phyloP scores from a whole-genome alignment of 2,888 invertebrate genomes.

The Erynnis tages region DNA sequence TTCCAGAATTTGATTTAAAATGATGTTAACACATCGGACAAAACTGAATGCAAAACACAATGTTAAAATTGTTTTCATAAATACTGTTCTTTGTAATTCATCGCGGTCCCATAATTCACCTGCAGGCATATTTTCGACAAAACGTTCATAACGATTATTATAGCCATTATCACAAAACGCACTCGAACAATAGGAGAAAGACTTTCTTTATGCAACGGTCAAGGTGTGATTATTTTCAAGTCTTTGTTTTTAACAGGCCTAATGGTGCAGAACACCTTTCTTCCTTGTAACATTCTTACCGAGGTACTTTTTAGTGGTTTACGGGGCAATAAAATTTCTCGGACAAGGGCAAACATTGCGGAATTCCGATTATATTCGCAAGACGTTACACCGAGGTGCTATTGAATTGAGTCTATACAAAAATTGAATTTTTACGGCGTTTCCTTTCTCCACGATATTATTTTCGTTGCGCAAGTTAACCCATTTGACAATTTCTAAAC shows the following conservation, averaged over 20 bases:
- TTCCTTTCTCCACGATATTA: slow-evolving; percentile 31
- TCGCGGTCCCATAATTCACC: slow-evolving; percentile 50
- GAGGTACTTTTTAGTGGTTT: slow-evolving; percentile 77
- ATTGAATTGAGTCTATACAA: slow-evolving; percentile 39
- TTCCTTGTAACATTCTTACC: slow-evolving; percentile 59
- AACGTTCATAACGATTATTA: slow-evolving; percentile 55
- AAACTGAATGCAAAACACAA: slow-evolving; percentile 31
- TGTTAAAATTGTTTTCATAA: slow-evolving; percentile 10
- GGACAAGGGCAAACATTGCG: slow-evolving; percentile 77
- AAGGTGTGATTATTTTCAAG: slow-evolving; percentile 68
- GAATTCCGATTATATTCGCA: slow-evolving; percentile 55
- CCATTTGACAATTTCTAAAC: slow-evolving; percentile 57
- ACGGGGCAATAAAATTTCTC: slow-evolving; percentile 70
- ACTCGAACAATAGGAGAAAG: slow-evolving; percentile 64
- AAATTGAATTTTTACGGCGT: slow-evolving; percentile 36
- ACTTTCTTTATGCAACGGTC: slow-evolving; percentile 64
- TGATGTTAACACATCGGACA: slow-evolving; percentile 18
- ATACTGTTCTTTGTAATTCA: slow-evolving; percentile 40
- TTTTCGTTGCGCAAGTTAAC: slow-evolving; percentile 53
- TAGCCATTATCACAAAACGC: slow-evolving; percentile 53
- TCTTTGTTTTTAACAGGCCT: slow-evolving; percentile 64
- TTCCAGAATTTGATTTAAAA: too few relatives aligned
- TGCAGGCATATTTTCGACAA: slow-evolving; percentile 50
- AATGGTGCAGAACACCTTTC: slow-evolving; percentile 68
- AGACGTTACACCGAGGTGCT: slow-evolving; percentile 42